Base-by-base conservation (phyloP, 1,140 invertebrate species). In the Pteromalus puparum region DNA sequence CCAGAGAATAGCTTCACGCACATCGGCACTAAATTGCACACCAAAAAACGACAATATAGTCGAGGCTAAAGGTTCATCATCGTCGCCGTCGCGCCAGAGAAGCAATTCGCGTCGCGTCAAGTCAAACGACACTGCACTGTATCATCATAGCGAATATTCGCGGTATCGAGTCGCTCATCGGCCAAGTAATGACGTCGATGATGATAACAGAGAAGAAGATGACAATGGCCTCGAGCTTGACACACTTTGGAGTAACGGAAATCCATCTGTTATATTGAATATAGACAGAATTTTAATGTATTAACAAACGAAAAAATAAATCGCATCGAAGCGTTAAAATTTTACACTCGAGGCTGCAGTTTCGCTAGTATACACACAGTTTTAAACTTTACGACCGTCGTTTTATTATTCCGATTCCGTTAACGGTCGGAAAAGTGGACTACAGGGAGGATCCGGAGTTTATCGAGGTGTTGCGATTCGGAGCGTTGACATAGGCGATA, bases 381-480 rank as follows among this genome's bases (percentile, higher is more conserved):
- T 15, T 61, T 21, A 5, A 30, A 18, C 53, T 61, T 61, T 61
- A 61, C 53, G 53, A 82, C 83, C 77, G 67, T 34, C 76, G 81
- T 76, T 82, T 87, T 86, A 87, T 87, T 81, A 82, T 83, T 88
- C 86, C 87, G 87, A 82, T 85, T 77, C 70, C 73, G 73, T 81
- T 68, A 80, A 70, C 18, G 7, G 0, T 13, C 3, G 34, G 9
- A 75, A 82, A 82, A 34, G 30, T n/a, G 28, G 46, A 24, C 38
- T 21, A 65, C 18, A n/a, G 13, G 15, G 24, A 15, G 24, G 6
- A 7, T 18, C 18, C 26, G 9, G 5, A n/a, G 15, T n/a, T n/a
- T 61, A 7, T 61, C 53, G 53, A 61, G 2, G 21, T 61, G 0
- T 21, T 21, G 18, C 53, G 53, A 61, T 61, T 61, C 53, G 5